Evolutionary conservation across 2,888 invertebrate genomes (phyloP).

Genomic region (Prosapia bicincta): DNA sequence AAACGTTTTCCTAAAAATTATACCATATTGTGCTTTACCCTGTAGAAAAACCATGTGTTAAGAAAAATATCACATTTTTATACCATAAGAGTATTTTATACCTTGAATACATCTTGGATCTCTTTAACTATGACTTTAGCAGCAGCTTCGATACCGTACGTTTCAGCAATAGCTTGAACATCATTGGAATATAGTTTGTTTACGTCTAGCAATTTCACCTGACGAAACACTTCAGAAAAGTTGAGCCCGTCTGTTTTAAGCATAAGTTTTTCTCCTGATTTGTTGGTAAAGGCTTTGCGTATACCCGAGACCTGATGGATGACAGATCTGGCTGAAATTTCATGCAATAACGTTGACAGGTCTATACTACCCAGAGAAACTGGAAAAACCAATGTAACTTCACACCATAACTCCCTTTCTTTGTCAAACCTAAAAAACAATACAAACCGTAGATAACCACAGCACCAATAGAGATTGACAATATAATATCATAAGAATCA

Average conservation of each 20-base stretch:
- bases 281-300: slow-evolving; percentile 77
- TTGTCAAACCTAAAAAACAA: slow-evolving; percentile 75
- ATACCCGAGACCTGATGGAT: slow-evolving; percentile 71
- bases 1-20: not conserved
- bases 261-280: slow-evolving; percentile 58
- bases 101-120: slow-evolving; percentile 90
- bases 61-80: too few relatives aligned
- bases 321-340: slow-evolving; percentile 66
- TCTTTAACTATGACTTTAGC: slow-evolving; percentile 87
- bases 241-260: slow-evolving; percentile 96
- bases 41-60: not conserved
- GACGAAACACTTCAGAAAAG: slow-evolving; percentile 83
- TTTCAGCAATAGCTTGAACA: slow-evolving; percentile 83
- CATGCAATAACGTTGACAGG: slow-evolving; percentile 67
- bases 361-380: slow-evolving; percentile 65
- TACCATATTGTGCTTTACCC: not conserved
- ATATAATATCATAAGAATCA: too few relatives aligned
- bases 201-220: slow-evolving; percentile 71
- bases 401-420: slow-evolving; percentile 77
- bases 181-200: slow-evolving; percentile 89
- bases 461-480: too few relatives aligned
- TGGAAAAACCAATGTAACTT: slow-evolving; percentile 68
- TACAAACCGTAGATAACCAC: too few relatives aligned
- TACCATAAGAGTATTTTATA: too few relatives aligned
- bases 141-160: slow-evolving; percentile 97